Conservation (phyloP, 2,888 invertebrate species). For the Netelia melanura region DNA sequence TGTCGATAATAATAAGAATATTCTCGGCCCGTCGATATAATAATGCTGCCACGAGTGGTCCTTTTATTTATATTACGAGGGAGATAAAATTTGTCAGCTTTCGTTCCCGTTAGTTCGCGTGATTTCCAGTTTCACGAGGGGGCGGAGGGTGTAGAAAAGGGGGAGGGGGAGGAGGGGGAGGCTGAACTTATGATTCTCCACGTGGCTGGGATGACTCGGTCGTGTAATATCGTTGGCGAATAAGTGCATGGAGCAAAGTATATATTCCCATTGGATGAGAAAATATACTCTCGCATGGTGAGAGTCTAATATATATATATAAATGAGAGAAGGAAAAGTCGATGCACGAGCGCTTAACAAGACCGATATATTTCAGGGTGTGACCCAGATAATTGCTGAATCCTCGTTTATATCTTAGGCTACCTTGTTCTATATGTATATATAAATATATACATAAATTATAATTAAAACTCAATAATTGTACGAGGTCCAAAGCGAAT, state of each 20-base stretch:
- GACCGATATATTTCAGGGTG: slow-evolving; percentile 76
- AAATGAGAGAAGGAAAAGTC: slow-evolving; percentile 45
- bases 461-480: neutral
- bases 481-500: too few relatives aligned
- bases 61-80: slow-evolving; percentile 19
- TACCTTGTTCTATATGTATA: neutral
- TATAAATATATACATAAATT: neutral
- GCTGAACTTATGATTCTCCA: slow-evolving; percentile 16
- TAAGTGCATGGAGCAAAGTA: slow-evolving; percentile 11
- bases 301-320: slow-evolving; percentile 20
- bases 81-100: slow-evolving; percentile 47
- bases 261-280: slow-evolving; percentile 73
- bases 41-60: slow-evolving; percentile 24
- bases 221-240: slow-evolving; percentile 15
- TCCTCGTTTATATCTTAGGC: neutral
- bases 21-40: slow-evolving; percentile 10
- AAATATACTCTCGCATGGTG: slow-evolving; percentile 67
- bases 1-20: slow-evolving; percentile 50
- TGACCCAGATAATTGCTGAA: slow-evolving; percentile 78
- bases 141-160: neutral
- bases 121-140: slow-evolving; percentile 25
- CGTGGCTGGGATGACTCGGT: neutral
- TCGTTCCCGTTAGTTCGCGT: slow-evolving; percentile 45
- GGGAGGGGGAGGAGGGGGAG: neutral
- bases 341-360: slow-evolving; percentile 72